Evolutionary conservation across 2,888 invertebrate species (phyloP).

Genomic region (Abrostola tripartita): DNA sequence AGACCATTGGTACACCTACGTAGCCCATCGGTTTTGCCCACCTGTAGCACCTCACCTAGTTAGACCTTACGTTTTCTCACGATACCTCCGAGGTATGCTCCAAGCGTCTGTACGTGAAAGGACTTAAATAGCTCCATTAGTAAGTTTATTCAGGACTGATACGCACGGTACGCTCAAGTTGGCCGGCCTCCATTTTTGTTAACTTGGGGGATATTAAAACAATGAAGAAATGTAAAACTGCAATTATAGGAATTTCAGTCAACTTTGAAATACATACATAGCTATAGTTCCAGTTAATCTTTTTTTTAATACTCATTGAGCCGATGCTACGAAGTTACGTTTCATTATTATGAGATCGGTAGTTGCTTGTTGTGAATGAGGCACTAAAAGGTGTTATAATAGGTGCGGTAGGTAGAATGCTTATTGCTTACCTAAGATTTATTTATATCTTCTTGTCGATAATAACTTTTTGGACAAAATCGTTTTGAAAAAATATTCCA

Average conservation of each 20-base stretch:
- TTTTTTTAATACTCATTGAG: not conserved
- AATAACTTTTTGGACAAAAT: too few species aligned
- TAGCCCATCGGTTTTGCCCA: conserved; percentile 57
- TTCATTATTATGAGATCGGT: too few species aligned
- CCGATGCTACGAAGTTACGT: not conserved
- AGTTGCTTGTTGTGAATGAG: not conserved
- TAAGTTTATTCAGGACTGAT: conserved; percentile 65
- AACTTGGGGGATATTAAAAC: conserved; percentile 18
- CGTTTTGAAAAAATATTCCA: too few species aligned
- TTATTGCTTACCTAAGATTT: too few species aligned
- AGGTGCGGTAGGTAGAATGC: too few species aligned
- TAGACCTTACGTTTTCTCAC: conserved; percentile 55
- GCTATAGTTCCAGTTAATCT: not conserved
- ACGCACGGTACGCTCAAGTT: conserved; percentile 35
- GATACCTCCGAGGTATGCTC: conserved; percentile 56
- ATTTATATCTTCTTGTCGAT: too few species aligned
- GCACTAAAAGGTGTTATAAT: too few species aligned
- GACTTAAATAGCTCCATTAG: conserved; percentile 69
- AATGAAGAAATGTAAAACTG: conserved; percentile 10
- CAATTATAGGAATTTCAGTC: conserved; percentile 2
- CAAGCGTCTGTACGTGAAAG: conserved; percentile 62
- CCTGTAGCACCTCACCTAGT: conserved; percentile 67
- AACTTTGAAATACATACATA: not conserved
- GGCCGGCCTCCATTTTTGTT: conserved; percentile 3
- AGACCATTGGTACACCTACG: too few species aligned